Conservation (phyloP, 2,888 invertebrate genomes). For the Hirtodrosophila trivittata region DNA sequence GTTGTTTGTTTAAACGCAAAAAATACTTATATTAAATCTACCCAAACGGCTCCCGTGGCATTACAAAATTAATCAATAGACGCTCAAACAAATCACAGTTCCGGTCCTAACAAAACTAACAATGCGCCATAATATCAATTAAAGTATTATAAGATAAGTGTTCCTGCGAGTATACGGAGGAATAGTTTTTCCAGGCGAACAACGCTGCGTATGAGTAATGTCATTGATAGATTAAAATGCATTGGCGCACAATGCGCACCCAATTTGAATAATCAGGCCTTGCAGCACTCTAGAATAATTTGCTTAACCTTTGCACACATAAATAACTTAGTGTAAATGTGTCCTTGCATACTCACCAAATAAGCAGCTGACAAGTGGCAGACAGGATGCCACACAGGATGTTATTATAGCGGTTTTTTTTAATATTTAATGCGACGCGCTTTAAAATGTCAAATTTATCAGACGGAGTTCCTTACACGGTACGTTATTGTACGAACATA, state of each 20-base stretch:
- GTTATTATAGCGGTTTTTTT: not conserved
- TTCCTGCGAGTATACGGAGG: too few relatives aligned
- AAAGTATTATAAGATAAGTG: not conserved
- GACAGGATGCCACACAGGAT: slow-evolving; percentile 6
- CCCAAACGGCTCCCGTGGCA: slow-evolving; percentile 21
- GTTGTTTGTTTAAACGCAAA: slow-evolving; percentile 25
- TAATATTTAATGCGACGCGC: not conserved
- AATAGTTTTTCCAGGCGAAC: too few relatives aligned
- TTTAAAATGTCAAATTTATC: slow-evolving; percentile 2
- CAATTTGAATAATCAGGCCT: not conserved
- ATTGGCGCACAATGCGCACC: not conserved
- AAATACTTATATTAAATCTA: not conserved
- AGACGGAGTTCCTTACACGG: slow-evolving; percentile 15
- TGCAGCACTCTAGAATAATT: not conserved
- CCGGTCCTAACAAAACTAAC: slow-evolving; percentile 49
- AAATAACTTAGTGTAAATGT: slow-evolving; percentile 1
- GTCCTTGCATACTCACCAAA: slow-evolving; percentile 38
- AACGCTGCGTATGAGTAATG: too few relatives aligned
- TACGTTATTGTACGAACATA: slow-evolving; percentile 3
- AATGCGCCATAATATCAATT: slow-evolving; percentile 23
- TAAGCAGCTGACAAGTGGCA: slow-evolving; percentile 3
- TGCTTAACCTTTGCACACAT: not conserved
- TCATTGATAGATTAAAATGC: too few relatives aligned
- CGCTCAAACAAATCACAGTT: slow-evolving; percentile 58
- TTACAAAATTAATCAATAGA: slow-evolving; percentile 63